Percentiles rank a stretch among this genome's conserved stretches.
phyloP scores from a whole-genome alignment of 2,113 vertebrate species.

The Cranoglanis bouderius region DNA sequence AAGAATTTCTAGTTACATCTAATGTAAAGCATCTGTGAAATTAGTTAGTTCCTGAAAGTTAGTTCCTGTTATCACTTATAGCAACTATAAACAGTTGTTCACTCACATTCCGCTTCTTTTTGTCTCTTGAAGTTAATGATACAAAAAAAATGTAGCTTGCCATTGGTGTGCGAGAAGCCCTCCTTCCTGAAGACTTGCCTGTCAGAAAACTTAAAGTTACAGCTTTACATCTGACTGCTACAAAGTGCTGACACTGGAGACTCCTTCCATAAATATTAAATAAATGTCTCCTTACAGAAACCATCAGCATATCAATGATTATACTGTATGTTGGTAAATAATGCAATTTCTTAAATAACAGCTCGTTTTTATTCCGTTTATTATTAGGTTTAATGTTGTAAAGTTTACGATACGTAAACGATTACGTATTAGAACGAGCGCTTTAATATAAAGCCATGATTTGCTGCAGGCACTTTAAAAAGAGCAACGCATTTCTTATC shows the following conservation, averaged over 20 bases:
- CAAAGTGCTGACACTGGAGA: neutral
- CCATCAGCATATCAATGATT: neutral
- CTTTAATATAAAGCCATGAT: neutral
- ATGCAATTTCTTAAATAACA: neutral
- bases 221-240: neutral
- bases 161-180: neutral
- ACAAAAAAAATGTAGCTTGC: neutral
- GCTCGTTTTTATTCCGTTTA: neutral
- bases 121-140: neutral
- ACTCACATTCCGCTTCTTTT: neutral
- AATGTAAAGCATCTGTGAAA: neutral
- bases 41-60: neutral
- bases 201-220: neutral
- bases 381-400: neutral
- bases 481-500: neutral
- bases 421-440: neutral
- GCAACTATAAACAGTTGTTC: neutral
- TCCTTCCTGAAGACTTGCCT: neutral
- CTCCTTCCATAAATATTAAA: neutral
- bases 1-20: neutral
- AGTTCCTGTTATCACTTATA: neutral
- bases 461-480: neutral
- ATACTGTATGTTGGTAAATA: neutral
- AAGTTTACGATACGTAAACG: neutral
- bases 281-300: neutral